Percentiles rank a stretch among this genome's conserved stretches.
Conservation (phyloP, 2,797 vertebrate genomes). For the Australoheros facetus region DNA sequence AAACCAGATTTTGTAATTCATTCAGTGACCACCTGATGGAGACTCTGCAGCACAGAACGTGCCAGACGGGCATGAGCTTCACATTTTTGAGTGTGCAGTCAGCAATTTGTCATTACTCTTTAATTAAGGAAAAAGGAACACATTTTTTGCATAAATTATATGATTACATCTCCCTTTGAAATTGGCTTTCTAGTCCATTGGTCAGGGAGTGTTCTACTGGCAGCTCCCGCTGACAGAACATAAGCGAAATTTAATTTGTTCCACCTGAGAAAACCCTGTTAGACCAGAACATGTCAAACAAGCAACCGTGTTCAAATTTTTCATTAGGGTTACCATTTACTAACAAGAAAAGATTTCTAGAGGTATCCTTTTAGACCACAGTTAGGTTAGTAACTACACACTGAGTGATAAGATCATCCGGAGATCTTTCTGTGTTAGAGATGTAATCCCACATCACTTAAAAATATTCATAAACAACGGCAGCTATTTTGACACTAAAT, state of each 20-base stretch:
- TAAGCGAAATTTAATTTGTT: conserved; percentile 64
- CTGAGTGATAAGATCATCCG: neutral
- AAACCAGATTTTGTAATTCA: conserved; percentile 33
- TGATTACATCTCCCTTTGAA: conserved; percentile 52
- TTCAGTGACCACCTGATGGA: conserved; percentile 69
- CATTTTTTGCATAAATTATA: conserved; percentile 37
- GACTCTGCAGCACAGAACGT: conserved; percentile 42
- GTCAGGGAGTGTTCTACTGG: conserved; percentile 6
- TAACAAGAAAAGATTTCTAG: neutral
- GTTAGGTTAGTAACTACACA: neutral
- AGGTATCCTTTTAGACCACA: neutral
- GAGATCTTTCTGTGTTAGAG: neutral
- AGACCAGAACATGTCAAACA: conserved; percentile 40
- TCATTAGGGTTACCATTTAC: neutral
- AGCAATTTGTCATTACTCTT: neutral
- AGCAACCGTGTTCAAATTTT: conserved; percentile 10
- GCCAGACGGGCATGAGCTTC: neutral
- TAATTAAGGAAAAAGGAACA: neutral
- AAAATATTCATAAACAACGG: neutral
- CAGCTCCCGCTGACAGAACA: conserved; percentile 13
- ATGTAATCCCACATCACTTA: neutral
- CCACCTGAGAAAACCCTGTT: conserved; percentile 24
- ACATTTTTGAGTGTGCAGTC: neutral
- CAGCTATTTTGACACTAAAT: neutral
- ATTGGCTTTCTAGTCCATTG: conserved; percentile 41